Percentiles rank a stretch among this genome's conserved stretches.
Conservation (phyloP, 1,140 invertebrate genomes). For the Drosophila tsacasi region DNA sequence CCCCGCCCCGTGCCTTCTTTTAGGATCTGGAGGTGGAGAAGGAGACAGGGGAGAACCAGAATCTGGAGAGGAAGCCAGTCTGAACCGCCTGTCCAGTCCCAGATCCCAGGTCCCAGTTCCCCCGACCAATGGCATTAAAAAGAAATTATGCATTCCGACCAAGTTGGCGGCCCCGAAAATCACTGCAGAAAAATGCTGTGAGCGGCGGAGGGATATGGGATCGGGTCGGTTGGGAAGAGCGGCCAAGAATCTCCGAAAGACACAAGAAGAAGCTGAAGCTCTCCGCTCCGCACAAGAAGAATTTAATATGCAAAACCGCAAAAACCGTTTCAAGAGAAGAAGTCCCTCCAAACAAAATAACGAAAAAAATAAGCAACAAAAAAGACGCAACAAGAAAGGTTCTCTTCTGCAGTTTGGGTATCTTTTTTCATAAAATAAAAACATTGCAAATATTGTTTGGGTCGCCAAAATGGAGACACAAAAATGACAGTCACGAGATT, state of each 20-base stretch:
- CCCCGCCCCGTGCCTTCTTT: not conserved
- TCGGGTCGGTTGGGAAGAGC: not conserved
- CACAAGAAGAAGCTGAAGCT: conserved; percentile 40
- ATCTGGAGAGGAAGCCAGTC: conserved; percentile 27
- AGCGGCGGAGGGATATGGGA: conserved; percentile 12
- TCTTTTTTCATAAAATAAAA: conserved; percentile 76
- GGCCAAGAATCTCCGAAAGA: conserved; percentile 11
- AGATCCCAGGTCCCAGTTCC: conserved; percentile 16
- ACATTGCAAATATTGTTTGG: conserved; percentile 83
- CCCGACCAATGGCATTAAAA: conserved; percentile 77
- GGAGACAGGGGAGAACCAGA: conserved; percentile 29
- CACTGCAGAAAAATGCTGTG: conserved; percentile 76
- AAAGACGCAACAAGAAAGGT: conserved; percentile 45
- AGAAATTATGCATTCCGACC: conserved; percentile 84
- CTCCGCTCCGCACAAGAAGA: conserved; percentile 64
- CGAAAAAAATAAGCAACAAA: conserved; percentile 10
- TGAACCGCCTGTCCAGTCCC: conserved; percentile 29
- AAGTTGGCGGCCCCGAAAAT: conserved; percentile 81
- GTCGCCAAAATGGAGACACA: conserved; percentile 85
- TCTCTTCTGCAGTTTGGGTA: conserved; percentile 40
- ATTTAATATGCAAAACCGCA: conserved; percentile 85
- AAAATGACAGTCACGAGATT: conserved; percentile 84
- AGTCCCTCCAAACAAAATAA: conserved; percentile 25
- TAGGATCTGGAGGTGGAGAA: conserved; percentile 1
- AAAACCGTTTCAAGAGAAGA: conserved; percentile 69